A percentile compares a stretch with the other conserved stretches of the same genome.
Conservation (phyloP, 2,888 invertebrate species). For the Abrostola tripartita region DNA sequence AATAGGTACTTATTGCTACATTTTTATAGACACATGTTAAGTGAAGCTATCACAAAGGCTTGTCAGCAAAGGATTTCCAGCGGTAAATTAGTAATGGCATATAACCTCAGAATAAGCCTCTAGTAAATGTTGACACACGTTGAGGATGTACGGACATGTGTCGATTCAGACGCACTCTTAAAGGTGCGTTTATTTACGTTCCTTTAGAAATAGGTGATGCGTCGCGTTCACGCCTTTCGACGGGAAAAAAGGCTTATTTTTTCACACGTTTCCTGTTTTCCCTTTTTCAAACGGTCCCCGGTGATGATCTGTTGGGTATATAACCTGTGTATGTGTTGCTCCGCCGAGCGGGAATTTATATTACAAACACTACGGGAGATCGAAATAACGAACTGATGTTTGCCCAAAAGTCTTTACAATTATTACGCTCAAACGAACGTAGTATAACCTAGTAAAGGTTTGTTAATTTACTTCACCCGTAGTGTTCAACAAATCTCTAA, state of each 20-base stretch:
- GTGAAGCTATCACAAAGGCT: constrained; percentile 8
- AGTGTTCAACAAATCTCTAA: constrained; percentile 8
- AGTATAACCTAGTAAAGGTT: neutral
- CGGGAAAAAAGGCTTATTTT: constrained; percentile 72
- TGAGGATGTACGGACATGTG: constrained; percentile 65
- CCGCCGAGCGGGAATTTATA: constrained; percentile 23
- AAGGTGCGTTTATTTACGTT: constrained; percentile 84
- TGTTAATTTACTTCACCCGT: constrained; percentile 7
- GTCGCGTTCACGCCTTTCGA: constrained; percentile 78
- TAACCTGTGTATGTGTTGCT: constrained; percentile 23
- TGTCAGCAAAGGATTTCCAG: constrained; percentile 20
- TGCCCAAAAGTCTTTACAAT: constrained; percentile 11
- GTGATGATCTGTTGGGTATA: constrained; percentile 54
- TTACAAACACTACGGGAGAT: constrained; percentile 10
- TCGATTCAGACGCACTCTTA: constrained; percentile 82
- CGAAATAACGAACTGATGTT: constrained; percentile 12
- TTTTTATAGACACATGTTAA: neutral
- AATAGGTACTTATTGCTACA: neutral
- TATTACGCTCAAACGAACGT: neutral
- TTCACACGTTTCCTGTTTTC: constrained; percentile 70
- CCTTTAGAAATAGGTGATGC: constrained; percentile 84
- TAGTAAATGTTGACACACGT: constrained; percentile 65
- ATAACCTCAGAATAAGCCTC: constrained; percentile 51
- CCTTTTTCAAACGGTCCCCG: constrained; percentile 55
- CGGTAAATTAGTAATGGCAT: constrained; percentile 43